Evolutionary conservation across 2,113 vertebrate genomes (phyloP).

Genomic region (Austrofundulus limnaeus): DNA sequence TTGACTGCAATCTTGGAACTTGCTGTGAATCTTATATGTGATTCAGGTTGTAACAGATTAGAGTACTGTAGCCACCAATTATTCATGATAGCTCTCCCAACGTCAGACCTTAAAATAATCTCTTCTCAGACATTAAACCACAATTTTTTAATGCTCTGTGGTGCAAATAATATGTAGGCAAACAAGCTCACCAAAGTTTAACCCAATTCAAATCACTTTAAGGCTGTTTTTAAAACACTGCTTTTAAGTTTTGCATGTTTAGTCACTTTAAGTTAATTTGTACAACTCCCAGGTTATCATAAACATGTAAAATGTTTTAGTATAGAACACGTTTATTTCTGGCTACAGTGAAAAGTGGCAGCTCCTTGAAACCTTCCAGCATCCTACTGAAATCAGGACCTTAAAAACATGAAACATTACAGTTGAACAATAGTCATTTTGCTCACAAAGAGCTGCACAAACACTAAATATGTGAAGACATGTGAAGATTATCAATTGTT

Average conservation of each 20-base stretch:
- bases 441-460: no score
- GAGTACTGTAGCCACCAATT: neutral
- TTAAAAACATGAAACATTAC: no score
- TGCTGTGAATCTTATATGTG: neutral
- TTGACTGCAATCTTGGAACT: neutral
- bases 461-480: no score
- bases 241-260: neutral
- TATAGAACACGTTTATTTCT: no score
- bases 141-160: neutral
- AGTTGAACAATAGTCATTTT: no score
- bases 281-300: no score
- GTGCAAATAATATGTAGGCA: neutral
- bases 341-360: no score
- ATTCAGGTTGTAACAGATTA: neutral
- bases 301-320: no score
- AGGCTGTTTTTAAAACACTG: neutral
- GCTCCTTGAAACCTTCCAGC: no score
- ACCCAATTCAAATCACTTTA: neutral
- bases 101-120: neutral
- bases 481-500: no score
- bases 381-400: no score
- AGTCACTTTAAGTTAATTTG: neutral
- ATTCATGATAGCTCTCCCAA: neutral
- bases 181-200: neutral
- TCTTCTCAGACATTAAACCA: neutral